These are phyloP conservation scores for Erinaceus europaeus DNA, from an alignment of 2,113 vertebrate species.

Conservation along the genomic window DNA sequence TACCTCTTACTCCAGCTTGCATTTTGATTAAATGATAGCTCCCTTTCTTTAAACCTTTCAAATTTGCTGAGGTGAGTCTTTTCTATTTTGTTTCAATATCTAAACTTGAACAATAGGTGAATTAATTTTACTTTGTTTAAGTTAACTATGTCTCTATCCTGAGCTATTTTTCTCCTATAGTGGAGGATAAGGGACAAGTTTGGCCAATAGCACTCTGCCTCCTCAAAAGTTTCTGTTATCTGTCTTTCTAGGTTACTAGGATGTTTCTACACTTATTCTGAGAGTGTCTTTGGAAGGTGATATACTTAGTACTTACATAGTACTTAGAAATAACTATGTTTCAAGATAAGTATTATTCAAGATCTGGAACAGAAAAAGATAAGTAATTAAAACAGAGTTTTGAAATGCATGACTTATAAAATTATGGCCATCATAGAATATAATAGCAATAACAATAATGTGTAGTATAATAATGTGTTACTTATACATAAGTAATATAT, in stretches of 20 bases:
- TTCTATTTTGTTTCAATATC: background rate
- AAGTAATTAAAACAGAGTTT: background rate
- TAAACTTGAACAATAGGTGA: too few species aligned
- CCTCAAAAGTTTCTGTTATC: background rate
- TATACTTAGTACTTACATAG: background rate
- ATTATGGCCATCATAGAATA: background rate
- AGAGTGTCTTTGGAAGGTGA: background rate
- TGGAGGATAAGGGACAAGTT: background rate
- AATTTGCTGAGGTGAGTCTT: background rate
- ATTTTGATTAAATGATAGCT: background rate
- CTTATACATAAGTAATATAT: too few species aligned
- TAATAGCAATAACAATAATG: background rate
- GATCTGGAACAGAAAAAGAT: background rate
- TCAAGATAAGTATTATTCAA: background rate
- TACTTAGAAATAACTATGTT: background rate
- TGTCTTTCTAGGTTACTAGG: background rate
- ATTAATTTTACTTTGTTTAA: too few species aligned
- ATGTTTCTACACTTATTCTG: background rate
- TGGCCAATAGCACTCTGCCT: background rate
- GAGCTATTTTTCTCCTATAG: too few species aligned
- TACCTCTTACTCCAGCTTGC: background rate
- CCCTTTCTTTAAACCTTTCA: background rate
- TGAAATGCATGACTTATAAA: background rate
- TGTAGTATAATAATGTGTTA: background rate
- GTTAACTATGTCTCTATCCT: too few species aligned